Percentiles rank a stretch among this genome's conserved stretches.
Evolutionary conservation across 2,113 vertebrate genomes (phyloP).

Genomic region (Procapra przewalskii): DNA sequence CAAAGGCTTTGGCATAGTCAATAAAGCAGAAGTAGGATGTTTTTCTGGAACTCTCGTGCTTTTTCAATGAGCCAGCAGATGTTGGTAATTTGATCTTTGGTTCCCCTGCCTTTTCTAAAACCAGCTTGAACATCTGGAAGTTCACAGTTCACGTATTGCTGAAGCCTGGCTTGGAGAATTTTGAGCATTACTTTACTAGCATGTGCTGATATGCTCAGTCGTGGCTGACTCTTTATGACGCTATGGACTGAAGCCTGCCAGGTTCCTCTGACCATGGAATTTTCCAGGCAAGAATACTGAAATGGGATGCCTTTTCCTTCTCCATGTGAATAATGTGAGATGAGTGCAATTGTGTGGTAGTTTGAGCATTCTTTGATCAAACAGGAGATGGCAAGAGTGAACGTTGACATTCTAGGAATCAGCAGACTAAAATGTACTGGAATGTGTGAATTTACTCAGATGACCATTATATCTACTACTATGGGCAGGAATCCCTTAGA

Average conservation of each 20-base stretch:
- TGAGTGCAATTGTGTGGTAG: background rate
- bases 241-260: background rate
- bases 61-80: accelerated
- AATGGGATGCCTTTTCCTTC: background rate
- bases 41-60: background rate
- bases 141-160: accelerated
- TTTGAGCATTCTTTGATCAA: background rate
- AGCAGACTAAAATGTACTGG: background rate
- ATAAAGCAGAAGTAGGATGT: background rate
- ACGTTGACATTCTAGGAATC: accelerated
- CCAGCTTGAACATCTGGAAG: background rate
- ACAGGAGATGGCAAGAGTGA: background rate
- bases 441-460: background rate
- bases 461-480: background rate
- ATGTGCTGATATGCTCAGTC: background rate
- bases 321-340: background rate
- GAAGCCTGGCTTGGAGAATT: background rate
- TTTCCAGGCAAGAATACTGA: background rate
- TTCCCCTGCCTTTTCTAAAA: background rate
- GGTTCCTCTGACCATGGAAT: background rate
- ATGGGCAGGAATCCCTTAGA: background rate
- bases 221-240: accelerated
- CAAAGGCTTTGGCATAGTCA: background rate
- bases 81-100: background rate
- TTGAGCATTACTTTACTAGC: background rate